Evolutionary conservation across 2,888 invertebrate species (phyloP).

Genomic region (Mythimna impura): DNA sequence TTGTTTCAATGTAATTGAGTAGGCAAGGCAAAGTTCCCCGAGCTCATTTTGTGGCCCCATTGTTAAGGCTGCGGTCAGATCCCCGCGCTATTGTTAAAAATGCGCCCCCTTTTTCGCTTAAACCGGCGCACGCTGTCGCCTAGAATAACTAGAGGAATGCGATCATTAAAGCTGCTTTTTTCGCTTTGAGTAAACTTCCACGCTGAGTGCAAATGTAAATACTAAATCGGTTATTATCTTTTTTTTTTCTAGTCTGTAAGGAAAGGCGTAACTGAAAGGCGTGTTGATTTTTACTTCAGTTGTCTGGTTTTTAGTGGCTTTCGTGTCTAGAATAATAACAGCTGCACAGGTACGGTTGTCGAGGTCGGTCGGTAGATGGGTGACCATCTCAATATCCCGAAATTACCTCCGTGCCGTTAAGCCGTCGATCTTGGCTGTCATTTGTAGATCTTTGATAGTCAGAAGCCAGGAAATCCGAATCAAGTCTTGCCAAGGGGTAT

Average conservation of each 20-base stretch:
- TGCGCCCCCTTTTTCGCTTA: conserved; percentile 45
- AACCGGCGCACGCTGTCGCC: conserved; percentile 43
- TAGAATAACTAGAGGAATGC: conserved; percentile 53
- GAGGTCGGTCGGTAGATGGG: no score
- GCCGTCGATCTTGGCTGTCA: no score
- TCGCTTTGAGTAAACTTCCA: conserved; percentile 39
- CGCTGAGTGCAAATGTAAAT: conserved; percentile 18
- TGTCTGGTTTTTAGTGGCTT: no score
- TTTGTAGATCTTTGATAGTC: no score
- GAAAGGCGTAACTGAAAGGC: no score
- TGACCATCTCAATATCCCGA: no score
- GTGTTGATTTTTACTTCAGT: no score
- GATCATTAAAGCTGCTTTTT: conserved; percentile 48
- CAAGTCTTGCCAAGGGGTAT: no score
- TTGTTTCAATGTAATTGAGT: conserved; percentile 65
- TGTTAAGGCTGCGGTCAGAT: conserved; percentile 58
- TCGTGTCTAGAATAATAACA: no score
- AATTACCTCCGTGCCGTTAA: no score
- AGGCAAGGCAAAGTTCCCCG: conserved; percentile 58
- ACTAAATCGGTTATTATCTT: conserved; percentile 20
- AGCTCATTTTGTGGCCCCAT: conserved; percentile 57
- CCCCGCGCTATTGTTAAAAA: conserved; percentile 55
- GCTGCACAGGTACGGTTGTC: no score
- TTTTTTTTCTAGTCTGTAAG: not conserved
- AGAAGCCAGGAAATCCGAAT: no score